These are phyloP conservation scores for Frankliniella intonsa DNA, from an alignment of 2,888 invertebrate species.

Conservation along the genomic window DNA sequence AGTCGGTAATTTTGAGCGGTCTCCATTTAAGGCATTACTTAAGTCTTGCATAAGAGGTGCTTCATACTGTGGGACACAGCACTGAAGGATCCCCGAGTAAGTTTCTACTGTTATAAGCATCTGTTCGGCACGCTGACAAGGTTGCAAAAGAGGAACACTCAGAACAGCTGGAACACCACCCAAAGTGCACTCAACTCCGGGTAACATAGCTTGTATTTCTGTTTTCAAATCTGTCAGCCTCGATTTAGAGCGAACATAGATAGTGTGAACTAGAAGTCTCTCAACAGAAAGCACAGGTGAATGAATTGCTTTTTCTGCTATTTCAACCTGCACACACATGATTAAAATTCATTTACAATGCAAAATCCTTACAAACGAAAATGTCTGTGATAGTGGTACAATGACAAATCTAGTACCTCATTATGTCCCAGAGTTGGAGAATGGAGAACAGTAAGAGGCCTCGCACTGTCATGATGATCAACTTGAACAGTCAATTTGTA, in stretches of 20 bases:
- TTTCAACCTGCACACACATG: constrained; percentile 53
- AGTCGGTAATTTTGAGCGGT: constrained; percentile 61
- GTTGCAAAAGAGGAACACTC: constrained; percentile 81
- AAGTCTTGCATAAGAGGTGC: constrained; percentile 73
- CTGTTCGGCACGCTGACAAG: constrained; percentile 87
- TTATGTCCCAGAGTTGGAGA: constrained; percentile 64
- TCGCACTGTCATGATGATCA: constrained; percentile 72
- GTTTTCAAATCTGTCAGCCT: constrained; percentile 77
- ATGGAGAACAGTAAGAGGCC: constrained; percentile 67
- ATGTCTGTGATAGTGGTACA: not conserved
- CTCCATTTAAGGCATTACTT: constrained; percentile 71
- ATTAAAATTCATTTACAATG: too few relatives aligned
- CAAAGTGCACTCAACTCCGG: constrained; percentile 69
- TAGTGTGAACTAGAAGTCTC: constrained; percentile 87
- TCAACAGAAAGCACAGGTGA: constrained; percentile 94
- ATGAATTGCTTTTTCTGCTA: constrained; percentile 71
- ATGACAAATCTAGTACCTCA: constrained; percentile 13
- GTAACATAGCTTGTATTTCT: constrained; percentile 64
- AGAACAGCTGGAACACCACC: constrained; percentile 90
- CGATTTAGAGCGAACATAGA: constrained; percentile 85
- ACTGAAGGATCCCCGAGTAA: constrained; percentile 85
- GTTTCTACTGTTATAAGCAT: constrained; percentile 90
- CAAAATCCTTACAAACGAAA: not conserved
- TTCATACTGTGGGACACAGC: constrained; percentile 88
- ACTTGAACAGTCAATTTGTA: constrained; percentile 86